These are phyloP conservation scores for Leiothrix lutea DNA, from an alignment of 2,113 vertebrate species.

Conservation along the genomic window DNA sequence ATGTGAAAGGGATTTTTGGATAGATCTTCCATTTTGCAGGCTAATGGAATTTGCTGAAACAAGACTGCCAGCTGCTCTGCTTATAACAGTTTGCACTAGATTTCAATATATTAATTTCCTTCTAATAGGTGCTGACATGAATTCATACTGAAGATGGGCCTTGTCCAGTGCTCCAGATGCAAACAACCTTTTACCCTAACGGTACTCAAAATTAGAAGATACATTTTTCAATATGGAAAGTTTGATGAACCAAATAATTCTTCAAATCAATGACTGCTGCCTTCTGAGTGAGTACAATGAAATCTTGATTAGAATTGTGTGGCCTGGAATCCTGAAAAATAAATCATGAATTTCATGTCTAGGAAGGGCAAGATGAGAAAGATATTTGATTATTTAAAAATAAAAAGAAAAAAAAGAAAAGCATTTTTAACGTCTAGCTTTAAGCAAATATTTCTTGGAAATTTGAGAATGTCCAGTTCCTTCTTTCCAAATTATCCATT, in stretches of 20 bases:
- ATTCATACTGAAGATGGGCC: background rate
- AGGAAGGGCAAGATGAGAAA: background rate
- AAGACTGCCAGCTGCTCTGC: background rate
- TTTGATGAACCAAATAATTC: background rate
- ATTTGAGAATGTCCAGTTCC: background rate
- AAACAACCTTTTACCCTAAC: background rate
- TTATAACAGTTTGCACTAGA: background rate
- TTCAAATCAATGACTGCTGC: background rate
- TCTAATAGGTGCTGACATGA: background rate
- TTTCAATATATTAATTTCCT: background rate
- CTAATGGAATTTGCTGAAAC: conserved; percentile 50
- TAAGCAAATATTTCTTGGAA: background rate
- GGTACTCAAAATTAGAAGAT: background rate
- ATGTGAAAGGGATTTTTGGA: background rate
- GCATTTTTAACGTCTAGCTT: background rate
- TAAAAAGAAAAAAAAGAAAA: background rate
- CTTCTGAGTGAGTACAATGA: background rate
- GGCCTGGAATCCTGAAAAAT: background rate
- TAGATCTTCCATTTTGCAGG: conserved; percentile 7
- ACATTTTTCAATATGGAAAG: background rate
- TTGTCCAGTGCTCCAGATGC: background rate
- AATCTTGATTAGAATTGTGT: background rate
- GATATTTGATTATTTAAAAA: background rate
- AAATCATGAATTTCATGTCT: background rate
- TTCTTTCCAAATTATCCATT: background rate